A percentile compares a stretch with the other conserved stretches of the same genome.
Conservation (phyloP, 2,113 vertebrate genomes). For the Addax nasomaculatus region DNA sequence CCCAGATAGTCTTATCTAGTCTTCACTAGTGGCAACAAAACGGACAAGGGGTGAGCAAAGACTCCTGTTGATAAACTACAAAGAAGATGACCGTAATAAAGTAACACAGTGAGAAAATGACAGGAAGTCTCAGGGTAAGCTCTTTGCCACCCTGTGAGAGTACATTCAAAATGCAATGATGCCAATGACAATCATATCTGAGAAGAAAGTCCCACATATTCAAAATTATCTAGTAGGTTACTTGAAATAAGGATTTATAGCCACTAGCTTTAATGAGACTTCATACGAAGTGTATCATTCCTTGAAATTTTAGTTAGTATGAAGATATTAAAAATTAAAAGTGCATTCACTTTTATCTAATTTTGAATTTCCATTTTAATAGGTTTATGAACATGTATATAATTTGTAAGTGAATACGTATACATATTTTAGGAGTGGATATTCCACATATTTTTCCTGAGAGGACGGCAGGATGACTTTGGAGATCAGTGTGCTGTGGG, state of each 20-base stretch:
- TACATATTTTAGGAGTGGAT: not conserved
- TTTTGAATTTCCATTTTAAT: conserved; percentile 11
- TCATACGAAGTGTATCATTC: not conserved
- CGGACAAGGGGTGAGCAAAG: not conserved
- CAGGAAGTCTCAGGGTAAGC: not conserved
- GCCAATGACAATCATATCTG: not conserved
- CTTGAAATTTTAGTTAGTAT: conserved; percentile 24
- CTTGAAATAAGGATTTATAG: conserved; percentile 17
- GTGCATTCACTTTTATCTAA: not conserved
- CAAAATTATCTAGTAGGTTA: not conserved
- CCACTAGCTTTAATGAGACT: not conserved
- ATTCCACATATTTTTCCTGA: not conserved
- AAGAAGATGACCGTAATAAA: conserved; percentile 27
- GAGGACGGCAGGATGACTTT: not conserved
- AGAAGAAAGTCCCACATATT: conserved; percentile 19
- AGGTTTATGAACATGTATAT: not conserved
- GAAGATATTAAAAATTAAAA: conserved; percentile 13
- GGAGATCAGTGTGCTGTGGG: not conserved
- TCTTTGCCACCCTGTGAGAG: not conserved
- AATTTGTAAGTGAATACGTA: conserved; percentile 12
- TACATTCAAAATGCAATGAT: not conserved
- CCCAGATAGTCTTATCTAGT: not conserved
- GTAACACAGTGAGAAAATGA: not conserved
- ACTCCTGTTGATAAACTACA: not conserved
- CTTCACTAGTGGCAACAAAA: conserved; percentile 14